Percentiles rank a stretch among this genome's conserved stretches.
These are phyloP conservation scores for Gymnoscopelus microlampas DNA, from an alignment of 2,797 vertebrate species.

Conservation along the genomic window DNA sequence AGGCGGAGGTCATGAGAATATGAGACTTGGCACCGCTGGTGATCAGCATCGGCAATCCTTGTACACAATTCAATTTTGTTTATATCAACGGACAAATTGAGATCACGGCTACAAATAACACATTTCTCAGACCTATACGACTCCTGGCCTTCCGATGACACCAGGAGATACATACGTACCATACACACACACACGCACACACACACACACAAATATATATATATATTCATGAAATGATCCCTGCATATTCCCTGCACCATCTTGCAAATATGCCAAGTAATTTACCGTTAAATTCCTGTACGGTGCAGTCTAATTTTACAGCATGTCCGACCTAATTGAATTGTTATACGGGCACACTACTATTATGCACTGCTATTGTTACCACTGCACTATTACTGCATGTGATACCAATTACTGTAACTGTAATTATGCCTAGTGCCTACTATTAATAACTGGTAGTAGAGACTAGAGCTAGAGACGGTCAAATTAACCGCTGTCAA, in stretches of 20 bases:
- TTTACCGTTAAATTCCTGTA: slow-evolving; percentile 65
- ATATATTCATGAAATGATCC: slow-evolving; percentile 36
- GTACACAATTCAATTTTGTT: too few species aligned
- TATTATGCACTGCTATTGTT: slow-evolving; percentile 53
- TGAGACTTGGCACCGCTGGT: too few species aligned
- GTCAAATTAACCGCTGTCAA: too few species aligned
- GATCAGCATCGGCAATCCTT: too few species aligned
- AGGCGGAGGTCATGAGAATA: too few species aligned
- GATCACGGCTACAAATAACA: neutral
- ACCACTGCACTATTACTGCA: slow-evolving; percentile 33
- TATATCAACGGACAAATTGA: too few species aligned
- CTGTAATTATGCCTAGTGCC: slow-evolving; percentile 58
- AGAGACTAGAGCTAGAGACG: slow-evolving; percentile 35
- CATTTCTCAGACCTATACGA: neutral
- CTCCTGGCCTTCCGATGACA: slow-evolving; percentile 11
- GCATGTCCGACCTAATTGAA: slow-evolving; percentile 74
- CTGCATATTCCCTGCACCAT: slow-evolving; percentile 39
- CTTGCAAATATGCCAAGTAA: slow-evolving; percentile 59
- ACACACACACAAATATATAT: too few species aligned
- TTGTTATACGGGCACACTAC: slow-evolving; percentile 62
- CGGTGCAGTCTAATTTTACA: slow-evolving; percentile 69
- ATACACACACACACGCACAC: too few species aligned
- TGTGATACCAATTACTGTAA: slow-evolving; percentile 63
- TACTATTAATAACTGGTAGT: slow-evolving; percentile 58
- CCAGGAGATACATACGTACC: slow-evolving; percentile 15